Base-by-base conservation (phyloP, 2,888 invertebrate genomes). In the Eupithecia vulgata region DNA sequence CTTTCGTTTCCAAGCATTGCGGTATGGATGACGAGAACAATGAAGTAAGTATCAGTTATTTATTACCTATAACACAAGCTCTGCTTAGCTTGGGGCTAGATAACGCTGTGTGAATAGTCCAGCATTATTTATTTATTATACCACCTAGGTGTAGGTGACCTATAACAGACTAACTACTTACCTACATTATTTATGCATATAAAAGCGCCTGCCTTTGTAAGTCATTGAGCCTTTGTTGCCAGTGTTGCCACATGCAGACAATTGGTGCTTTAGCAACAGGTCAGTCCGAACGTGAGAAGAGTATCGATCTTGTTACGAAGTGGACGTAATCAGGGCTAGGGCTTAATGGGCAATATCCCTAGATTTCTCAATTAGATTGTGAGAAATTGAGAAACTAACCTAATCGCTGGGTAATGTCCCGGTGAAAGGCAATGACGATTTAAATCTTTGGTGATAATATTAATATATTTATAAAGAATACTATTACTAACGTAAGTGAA, bases 261-360 rank as follows among this genome's bases (percentile, higher is more conserved):
- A 87, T 87, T 79, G 84, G 71, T 70, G 74, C 76, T 88, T 84
- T 84, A 78, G 85, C 82, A 87, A 86, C 78, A 75, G 86, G 83
- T 82, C 84, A 83, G 79, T 79, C 64, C 57, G 71, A 67, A 83
- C 88, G 88, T 88, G 88, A 85, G 81, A 75, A 34, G 82, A 75
- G 70, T 84, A 59, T 48, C 34, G 72, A 75, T 75, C 52, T 52
- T 52, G 35, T 34, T 68, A 42, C 17, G 66, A 34, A 34, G 61
- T 72, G 67, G 64, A 75, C 67, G 70, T 17, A 72, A 5, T 59
- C 35, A 70, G 72, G 37, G n/a, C 37, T 15, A 5, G 59, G 17
- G 34, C 34, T n/a, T 6, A 17, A 61, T 61, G 61, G 34, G 30
- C 30, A 3, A 48, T n/a, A n/a, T n/a, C 48, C 52, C 52, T 61